phyloP scores from a whole-genome alignment of 2,888 invertebrate genomes.

The Drosophila flavopinicola region DNA sequence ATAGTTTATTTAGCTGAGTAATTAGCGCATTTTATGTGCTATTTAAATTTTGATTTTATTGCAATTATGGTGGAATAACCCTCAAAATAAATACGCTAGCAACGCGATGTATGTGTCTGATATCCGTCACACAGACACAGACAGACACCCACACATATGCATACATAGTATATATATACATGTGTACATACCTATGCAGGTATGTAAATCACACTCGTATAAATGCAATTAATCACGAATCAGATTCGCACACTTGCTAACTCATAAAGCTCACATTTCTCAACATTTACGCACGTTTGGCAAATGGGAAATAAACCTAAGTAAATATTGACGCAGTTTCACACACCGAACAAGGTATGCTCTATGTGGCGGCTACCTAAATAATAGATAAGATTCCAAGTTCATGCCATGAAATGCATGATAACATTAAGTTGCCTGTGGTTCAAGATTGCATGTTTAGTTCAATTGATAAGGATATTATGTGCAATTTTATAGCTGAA shows the following conservation, averaged over 20 bases:
- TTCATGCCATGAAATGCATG: constrained; percentile 14
- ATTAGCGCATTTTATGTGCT: constrained; percentile 78
- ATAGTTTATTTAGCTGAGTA: constrained; percentile 70
- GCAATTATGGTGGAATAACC: constrained; percentile 67
- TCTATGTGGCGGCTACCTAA: constrained; percentile 6
- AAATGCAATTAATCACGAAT: constrained; percentile 57
- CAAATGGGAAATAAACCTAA: constrained; percentile 24
- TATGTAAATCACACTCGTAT: constrained; percentile 45
- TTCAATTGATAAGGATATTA: too few relatives aligned
- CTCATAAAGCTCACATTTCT: constrained; percentile 66
- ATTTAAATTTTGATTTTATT: constrained; percentile 74
- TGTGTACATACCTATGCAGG: background rate
- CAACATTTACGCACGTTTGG: constrained; percentile 73
- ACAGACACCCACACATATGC: background rate
- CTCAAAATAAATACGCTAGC: constrained; percentile 49
- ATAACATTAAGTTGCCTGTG: constrained; percentile 4
- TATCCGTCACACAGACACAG: background rate
- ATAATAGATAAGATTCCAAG: background rate
- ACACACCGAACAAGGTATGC: constrained; percentile 25
- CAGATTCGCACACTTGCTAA: constrained; percentile 62
- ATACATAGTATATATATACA: background rate
- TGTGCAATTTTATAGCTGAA: too few relatives aligned
- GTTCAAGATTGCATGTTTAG: background rate
- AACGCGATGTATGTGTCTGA: constrained; percentile 18
- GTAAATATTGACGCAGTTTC: background rate